Evolutionary conservation across 2,888 invertebrate genomes (phyloP), one percentile per base, ranked within the genome.

Genomic region (Glyphotaelius pellucidus): DNA sequence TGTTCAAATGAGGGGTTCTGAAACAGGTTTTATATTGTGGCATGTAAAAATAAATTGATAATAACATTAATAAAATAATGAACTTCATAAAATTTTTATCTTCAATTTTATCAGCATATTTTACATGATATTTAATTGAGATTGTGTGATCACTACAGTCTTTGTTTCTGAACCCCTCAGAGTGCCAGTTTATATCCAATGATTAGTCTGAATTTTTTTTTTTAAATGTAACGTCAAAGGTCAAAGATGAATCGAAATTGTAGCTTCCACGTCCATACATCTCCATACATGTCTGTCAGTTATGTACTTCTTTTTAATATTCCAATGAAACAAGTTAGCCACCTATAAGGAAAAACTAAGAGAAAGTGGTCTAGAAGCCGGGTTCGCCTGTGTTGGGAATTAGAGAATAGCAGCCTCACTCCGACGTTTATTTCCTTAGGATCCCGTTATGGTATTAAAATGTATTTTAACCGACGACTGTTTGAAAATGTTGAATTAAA

Each of bases 401-500:
- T 67, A 67, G 52, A 67, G 52, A 19, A 67, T 67, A 67, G 52
- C 52, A 25, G 52, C 52, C 52, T 25, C 52, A 67, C 85, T 42
- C 42, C n/a, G 79, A 90, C 86, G 30, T 91, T 92, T 92, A 89
- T 93, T 93, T 91, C 89, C 42, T 91, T 91, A 90, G 90, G 83
- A 92, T 93, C 92, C 92, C 92, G 90, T 92, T 93, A 84, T 84
- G 80, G 89, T 92, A 93, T 91, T 89, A 89, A 91, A 91, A 92
- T 92, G 89, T 93, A 93, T 81, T 81, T 92, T 90, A 88, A 91
- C 89, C n/a, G 84, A 90, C 83, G 92, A 93, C 92, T 92, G 91
- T 92, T 93, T 92, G 86, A 90, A 89, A 92, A 87, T 91, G 85
- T 89, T 83, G 90, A 92, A 96, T 95, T 79, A 88, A 88, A 88